phyloP scores from a whole-genome alignment of 2,113 vertebrate species.

The Smithornis capensis region DNA sequence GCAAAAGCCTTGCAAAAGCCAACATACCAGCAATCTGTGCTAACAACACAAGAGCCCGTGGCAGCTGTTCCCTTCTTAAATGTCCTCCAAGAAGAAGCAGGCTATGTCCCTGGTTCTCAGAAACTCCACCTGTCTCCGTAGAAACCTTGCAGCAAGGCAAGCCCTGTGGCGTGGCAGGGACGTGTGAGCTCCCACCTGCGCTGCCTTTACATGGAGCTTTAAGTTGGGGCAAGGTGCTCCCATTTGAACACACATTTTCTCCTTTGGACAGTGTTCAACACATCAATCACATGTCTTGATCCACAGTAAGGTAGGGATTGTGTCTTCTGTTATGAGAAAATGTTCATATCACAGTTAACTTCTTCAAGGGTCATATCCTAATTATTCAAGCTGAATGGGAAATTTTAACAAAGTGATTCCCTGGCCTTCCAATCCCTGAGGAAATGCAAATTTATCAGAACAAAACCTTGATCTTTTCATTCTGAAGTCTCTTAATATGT shows the following conservation, averaged over 20 bases:
- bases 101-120: background rate
- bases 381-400: background rate
- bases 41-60: background rate
- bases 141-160: background rate
- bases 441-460: background rate
- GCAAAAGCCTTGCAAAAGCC: background rate
- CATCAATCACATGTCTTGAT: background rate
- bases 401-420: background rate
- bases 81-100: background rate
- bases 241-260: background rate
- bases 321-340: background rate
- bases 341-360: background rate
- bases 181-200: background rate
- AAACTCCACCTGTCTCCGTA: background rate
- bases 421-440: background rate
- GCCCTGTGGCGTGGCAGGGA: background rate
- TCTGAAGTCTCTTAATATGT: background rate
- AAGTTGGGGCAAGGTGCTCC: background rate
- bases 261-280: background rate
- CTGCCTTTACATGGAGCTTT: background rate
- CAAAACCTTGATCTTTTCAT: background rate
- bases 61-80: background rate
- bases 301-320: background rate
- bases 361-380: background rate
- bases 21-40: background rate